These are phyloP conservation scores for Vimba vimba DNA, from an alignment of 2,113 vertebrate genomes.

Conservation along the genomic window DNA sequence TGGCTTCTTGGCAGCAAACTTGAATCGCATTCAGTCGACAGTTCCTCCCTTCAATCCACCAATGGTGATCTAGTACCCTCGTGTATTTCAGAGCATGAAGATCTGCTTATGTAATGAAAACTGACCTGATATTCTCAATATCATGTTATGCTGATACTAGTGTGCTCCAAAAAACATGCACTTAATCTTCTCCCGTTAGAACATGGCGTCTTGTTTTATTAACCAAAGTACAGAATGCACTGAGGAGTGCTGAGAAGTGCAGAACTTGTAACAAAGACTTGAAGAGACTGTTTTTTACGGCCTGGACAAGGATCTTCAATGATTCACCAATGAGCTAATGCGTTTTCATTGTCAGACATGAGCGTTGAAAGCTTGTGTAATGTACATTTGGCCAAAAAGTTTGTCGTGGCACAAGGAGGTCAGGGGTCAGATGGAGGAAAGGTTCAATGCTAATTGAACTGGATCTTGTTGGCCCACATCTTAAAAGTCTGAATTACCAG, in stretches of 20 bases:
- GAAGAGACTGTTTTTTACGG: background rate
- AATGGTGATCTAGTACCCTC: background rate
- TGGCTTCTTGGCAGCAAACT: background rate
- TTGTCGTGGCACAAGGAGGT: background rate
- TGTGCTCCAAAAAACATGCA: background rate
- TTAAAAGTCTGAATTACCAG: background rate
- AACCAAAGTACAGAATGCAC: background rate
- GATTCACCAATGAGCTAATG: background rate
- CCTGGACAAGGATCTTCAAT: background rate
- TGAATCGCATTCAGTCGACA: background rate
- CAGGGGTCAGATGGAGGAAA: conserved; percentile 10
- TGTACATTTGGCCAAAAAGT: background rate
- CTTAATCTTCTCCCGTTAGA: background rate
- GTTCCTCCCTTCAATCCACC: background rate
- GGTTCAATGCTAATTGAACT: background rate
- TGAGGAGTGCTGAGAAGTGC: background rate
- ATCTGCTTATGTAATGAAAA: conserved; percentile 3
- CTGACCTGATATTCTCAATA: background rate
- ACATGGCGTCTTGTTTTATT: conserved; percentile 5
- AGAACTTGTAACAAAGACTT: background rate
- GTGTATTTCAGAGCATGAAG: background rate
- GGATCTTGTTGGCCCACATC: background rate
- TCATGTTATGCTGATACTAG: background rate
- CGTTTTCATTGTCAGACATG: background rate
- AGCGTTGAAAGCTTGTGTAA: background rate